Evolutionary conservation across 2,888 invertebrate genomes (phyloP), one percentile per base, ranked within the genome.

Genomic region (Graphium colonna): DNA sequence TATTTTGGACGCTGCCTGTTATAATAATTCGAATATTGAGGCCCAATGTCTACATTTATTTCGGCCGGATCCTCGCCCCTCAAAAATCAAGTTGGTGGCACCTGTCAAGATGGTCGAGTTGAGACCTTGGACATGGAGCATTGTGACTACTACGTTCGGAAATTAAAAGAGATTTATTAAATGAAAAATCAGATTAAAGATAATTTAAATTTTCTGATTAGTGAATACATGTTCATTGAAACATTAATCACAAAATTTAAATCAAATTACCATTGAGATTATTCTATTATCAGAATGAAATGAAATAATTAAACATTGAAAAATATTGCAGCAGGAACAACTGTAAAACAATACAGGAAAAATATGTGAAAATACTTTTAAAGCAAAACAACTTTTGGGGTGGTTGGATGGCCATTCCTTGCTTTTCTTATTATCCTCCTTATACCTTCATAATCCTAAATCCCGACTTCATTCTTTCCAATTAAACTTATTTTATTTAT

Each of bases 41-140:
- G 77, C 80, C 79, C 76, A 74, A 79, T 78, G 73, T 72, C 85
- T 88, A 87, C 86, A 86, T 88, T 84, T 79, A 84, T 72, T 77
- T 73, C 71, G 69, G 73, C 80, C 77, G 73, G 72, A 67, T 69
- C 68, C 65, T 51, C 49, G 49, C 59, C 42, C 59, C 31, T 45
- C 12, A 18, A 60, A 60, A 60, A 63, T 66, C 63, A 52, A 59
- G 67, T 63, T 69, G 67, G 67, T 55, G 59, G 53, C 56, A 58
- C 15, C 54, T 53, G 52, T 53, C 52, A 53, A 52, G 41, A 47
- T 52, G 52, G 52, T 52, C 28, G 31, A 45, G 31, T 12, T 3
- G 12, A 12, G 36, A 36, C 12, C 36, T 36, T 36, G 12, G 36
- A 10, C 36, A 10, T 36, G 12, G 52, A 47, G 26, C 28, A 46